phyloP scores from a whole-genome alignment of 1,140 invertebrate genomes.

The Parasteatoda tepidariorum region DNA sequence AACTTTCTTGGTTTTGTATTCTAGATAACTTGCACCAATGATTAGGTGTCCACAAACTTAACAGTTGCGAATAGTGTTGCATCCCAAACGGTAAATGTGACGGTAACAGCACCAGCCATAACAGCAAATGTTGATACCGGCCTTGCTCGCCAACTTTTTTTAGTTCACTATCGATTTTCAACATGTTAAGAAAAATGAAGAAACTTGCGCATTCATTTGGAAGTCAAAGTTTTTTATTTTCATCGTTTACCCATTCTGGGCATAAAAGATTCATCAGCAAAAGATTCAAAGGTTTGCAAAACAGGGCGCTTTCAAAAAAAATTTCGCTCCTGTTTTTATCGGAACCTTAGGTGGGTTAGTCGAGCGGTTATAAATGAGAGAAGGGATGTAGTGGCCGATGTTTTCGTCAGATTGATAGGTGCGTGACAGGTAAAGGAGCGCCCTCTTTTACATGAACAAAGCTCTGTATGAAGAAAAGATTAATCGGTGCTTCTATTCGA shows the following conservation, averaged over 20 bases:
- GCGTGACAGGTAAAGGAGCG: slow-evolving; percentile 15
- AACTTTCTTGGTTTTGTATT: neutral
- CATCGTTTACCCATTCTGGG: neutral
- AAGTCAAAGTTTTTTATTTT: neutral
- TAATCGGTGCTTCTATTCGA: too few species aligned
- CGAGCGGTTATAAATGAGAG: slow-evolving; percentile 14
- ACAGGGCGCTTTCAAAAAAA: neutral
- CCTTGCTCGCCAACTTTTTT: slow-evolving; percentile 88
- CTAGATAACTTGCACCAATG: slow-evolving; percentile 74
- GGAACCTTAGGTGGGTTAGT: slow-evolving; percentile 1
- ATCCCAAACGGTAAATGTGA: slow-evolving; percentile 89
- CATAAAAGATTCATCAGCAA: neutral
- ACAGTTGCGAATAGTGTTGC: slow-evolving; percentile 89
- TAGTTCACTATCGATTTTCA: slow-evolving; percentile 86
- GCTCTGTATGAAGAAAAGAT: neutral
- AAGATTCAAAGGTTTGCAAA: neutral
- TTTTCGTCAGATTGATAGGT: slow-evolving; percentile 46
- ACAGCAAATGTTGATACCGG: slow-evolving; percentile 83
- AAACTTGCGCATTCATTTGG: too few species aligned
- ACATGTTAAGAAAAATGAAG: neutral
- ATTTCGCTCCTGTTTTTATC: neutral
- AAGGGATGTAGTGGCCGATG: neutral
- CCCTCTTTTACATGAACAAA: neutral
- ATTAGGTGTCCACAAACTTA: slow-evolving; percentile 77
- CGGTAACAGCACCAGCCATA: slow-evolving; percentile 87